Percentiles rank a stretch among this genome's conserved stretches.
phyloP scores from a whole-genome alignment of 2,888 invertebrate genomes.

The Dolichopus griseipennis region DNA sequence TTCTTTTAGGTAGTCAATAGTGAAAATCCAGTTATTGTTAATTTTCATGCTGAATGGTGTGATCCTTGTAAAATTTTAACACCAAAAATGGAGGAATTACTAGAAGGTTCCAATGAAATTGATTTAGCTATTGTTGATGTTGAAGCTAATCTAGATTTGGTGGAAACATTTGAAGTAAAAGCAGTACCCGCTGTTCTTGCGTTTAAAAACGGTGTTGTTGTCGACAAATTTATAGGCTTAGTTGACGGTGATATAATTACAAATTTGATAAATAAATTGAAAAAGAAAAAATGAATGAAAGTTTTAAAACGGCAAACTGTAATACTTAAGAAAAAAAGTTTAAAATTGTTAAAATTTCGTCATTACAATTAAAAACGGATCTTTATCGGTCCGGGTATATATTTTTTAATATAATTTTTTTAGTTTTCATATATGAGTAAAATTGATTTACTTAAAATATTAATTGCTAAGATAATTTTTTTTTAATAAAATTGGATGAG shows the following conservation, averaged over 20 bases:
- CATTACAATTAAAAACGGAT: no score
- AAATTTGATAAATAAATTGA: slow-evolving; percentile 58
- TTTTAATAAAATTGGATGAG: no score
- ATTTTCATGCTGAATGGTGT: slow-evolving; percentile 87
- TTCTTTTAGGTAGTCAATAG: slow-evolving; percentile 63
- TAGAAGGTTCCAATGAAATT: slow-evolving; percentile 61
- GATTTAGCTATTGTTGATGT: slow-evolving; percentile 76
- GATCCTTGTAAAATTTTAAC: slow-evolving; percentile 82
- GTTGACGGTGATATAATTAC: slow-evolving; percentile 75
- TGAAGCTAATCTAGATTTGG: slow-evolving; percentile 70
- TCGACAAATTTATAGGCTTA: slow-evolving; percentile 81
- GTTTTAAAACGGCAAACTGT: not conserved
- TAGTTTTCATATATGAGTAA: no score
- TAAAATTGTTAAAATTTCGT: no score
- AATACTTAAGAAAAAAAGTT: not conserved
- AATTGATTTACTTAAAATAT: no score
- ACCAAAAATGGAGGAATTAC: slow-evolving; percentile 68
- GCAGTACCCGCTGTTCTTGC: slow-evolving; percentile 67
- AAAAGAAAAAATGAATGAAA: slow-evolving; percentile 25
- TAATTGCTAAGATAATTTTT: no score
- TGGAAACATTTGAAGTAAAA: slow-evolving; percentile 72
- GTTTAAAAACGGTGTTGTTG: slow-evolving; percentile 70
- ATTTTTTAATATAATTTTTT: no score
- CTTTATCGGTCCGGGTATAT: no score
- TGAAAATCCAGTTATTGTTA: slow-evolving; percentile 76